These are phyloP conservation scores for Drepana falcataria DNA, from an alignment of 2,888 invertebrate species.

Conservation along the genomic window DNA sequence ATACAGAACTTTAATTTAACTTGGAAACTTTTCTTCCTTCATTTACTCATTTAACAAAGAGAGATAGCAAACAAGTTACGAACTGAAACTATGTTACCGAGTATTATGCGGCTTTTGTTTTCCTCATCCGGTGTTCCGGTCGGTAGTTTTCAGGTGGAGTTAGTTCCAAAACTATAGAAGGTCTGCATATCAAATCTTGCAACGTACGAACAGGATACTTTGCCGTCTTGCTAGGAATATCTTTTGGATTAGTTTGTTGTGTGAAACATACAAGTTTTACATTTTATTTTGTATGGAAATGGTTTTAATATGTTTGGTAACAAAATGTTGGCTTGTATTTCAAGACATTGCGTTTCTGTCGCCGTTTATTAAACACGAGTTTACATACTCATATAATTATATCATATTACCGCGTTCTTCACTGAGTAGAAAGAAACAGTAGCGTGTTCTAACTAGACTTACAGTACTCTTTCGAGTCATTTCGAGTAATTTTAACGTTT, in stretches of 20 bases:
- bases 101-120: neutral
- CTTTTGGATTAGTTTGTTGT: neutral
- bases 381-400: too few species aligned
- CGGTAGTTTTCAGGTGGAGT: neutral
- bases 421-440: too few species aligned
- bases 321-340: too few species aligned
- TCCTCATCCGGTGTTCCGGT: neutral
- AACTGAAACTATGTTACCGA: neutral
- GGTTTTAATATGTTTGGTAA: too few species aligned
- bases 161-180: neutral
- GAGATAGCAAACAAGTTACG: neutral
- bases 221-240: neutral
- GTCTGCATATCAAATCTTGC: neutral
- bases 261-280: neutral
- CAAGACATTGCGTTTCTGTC: too few species aligned
- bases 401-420: too few species aligned
- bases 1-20: slow-evolving; percentile 4
- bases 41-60: neutral
- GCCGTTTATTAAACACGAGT: too few species aligned
- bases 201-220: neutral
- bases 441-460: too few species aligned
- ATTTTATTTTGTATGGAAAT: too few species aligned
- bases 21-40: slow-evolving; percentile 2
- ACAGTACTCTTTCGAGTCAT: too few species aligned
- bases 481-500: too few species aligned